Base-by-base conservation (phyloP, 2,113 vertebrate species). In the Aythya baeri region DNA sequence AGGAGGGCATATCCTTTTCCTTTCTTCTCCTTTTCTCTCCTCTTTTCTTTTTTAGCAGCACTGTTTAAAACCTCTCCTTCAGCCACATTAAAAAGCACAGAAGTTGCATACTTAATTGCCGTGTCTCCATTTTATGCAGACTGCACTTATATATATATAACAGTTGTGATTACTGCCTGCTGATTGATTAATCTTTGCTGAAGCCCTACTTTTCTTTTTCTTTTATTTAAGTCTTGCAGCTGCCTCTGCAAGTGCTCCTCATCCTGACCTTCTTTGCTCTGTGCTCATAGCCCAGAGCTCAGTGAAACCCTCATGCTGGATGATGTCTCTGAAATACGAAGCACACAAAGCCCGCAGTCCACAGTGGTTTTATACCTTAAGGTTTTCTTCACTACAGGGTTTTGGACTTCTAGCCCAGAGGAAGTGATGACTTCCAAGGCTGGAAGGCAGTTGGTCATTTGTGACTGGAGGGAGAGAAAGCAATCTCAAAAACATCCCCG, bases 131-230 rank as follows among this genome's bases (percentile, higher is more conserved):
- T 92, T 86, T 82, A 67, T 43, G 81, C 72, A 85, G 54, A 55
- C 38, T 70, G 46, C 58, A 82, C 82, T 93, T 86, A 70, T 59
- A 59, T 65, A 7, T 59, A 59, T 65, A 7, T 49, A 84, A 90
- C 36, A 62, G 66, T 68, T 86, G 66, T 86, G 83, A 93, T 84
- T 93, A 63, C 76, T 90, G 71, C 38, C 88, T 96, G 83, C 27
- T 89, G 94, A 91, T 63, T 77, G 88, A 95, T 94, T 93, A 76
- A 79, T 66, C 43, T 87, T 86, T 72, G 17, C 70, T 93, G 55
- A 78, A 84, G 52, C 21, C 46, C 26, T 77, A 22, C 5, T 44
- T 61, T 20, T 54, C 34, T 49, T 8, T 62, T 2, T 31, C 1
- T 29, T 27, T 9, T 4, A 13, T 63, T 75, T 63, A 50, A 90